Conservation (phyloP, 2,888 invertebrate genomes). For the Nomada hirtipes region DNA sequence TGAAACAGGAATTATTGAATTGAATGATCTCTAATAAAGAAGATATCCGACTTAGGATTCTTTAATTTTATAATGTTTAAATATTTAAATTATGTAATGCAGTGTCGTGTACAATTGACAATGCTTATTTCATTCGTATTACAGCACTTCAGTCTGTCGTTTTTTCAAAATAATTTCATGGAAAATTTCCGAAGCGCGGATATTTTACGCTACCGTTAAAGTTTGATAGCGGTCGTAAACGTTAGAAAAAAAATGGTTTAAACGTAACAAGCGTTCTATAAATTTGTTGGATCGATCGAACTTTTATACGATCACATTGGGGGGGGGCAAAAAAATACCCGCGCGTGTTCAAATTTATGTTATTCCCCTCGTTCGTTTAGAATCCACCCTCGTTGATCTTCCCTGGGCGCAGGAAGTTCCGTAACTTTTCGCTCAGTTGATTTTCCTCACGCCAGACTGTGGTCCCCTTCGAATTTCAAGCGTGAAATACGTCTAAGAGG, state of each 20-base stretch:
- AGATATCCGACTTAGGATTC: too few relatives aligned
- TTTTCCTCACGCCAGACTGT: slow-evolving; percentile 15
- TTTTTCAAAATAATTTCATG: too few relatives aligned
- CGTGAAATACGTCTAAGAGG: slow-evolving; percentile 43
- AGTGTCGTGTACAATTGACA: too few relatives aligned
- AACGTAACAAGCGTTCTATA: background rate
- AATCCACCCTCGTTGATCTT: slow-evolving; percentile 3
- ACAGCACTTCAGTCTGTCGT: too few relatives aligned
- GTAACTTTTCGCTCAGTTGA: slow-evolving; percentile 32
- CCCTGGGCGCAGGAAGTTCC: slow-evolving; percentile 16
- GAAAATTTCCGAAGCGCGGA: too few relatives aligned
- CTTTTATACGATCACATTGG: too few relatives aligned
- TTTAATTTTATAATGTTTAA: too few relatives aligned
- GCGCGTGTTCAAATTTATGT: background rate
- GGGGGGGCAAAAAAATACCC: background rate
- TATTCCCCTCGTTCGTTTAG: background rate
- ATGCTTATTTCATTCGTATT: too few relatives aligned
- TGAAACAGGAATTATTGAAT: too few relatives aligned
- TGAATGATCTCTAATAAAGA: too few relatives aligned
- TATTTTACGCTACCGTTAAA: too few relatives aligned
- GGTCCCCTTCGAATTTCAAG: slow-evolving; percentile 35
- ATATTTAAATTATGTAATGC: too few relatives aligned
- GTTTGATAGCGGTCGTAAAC: background rate
- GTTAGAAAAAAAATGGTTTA: background rate
- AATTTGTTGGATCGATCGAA: background rate